These are phyloP conservation scores for Agrypnia vestita DNA, from an alignment of 1,140 invertebrate species.

Conservation along the genomic window DNA sequence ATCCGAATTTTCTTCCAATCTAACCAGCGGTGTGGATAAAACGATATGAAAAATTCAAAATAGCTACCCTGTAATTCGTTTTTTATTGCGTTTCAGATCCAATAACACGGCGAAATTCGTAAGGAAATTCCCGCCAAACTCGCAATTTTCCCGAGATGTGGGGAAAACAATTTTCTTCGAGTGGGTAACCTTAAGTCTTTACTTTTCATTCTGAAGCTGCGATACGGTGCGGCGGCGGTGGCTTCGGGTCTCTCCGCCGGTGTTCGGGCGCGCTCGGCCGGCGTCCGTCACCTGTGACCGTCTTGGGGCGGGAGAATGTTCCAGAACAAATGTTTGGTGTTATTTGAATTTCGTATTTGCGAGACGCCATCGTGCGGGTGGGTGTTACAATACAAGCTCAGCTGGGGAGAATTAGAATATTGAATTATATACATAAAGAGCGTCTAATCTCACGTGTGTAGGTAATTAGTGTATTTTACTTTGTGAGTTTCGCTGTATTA, in stretches of 20 bases:
- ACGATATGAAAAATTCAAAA: conserved; percentile 34
- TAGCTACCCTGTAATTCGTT: conserved; percentile 1
- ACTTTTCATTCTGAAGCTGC: neutral
- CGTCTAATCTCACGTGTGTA: no score
- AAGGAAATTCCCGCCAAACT: neutral
- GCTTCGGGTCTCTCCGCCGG: neutral
- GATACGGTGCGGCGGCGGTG: neutral
- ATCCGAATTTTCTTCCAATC: neutral
- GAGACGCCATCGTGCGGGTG: conserved; percentile 17
- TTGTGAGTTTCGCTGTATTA: no score
- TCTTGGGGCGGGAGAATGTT: conserved; percentile 8
- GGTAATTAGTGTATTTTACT: no score
- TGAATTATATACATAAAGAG: no score
- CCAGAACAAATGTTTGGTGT: conserved; percentile 48
- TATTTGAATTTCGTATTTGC: conserved; percentile 51
- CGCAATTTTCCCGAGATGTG: conserved; percentile 4
- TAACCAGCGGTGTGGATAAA: conserved; percentile 4
- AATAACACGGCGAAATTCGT: conserved; percentile 10
- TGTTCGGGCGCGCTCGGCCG: neutral
- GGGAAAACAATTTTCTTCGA: conserved; percentile 16
- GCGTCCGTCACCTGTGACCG: conserved; percentile 37
- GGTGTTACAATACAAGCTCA: conserved; percentile 14
- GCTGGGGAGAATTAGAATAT: no score
- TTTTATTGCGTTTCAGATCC: conserved; percentile 33
- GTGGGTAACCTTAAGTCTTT: neutral